Conservation (phyloP, 2,888 invertebrate genomes). For the Drosophila anceps region DNA sequence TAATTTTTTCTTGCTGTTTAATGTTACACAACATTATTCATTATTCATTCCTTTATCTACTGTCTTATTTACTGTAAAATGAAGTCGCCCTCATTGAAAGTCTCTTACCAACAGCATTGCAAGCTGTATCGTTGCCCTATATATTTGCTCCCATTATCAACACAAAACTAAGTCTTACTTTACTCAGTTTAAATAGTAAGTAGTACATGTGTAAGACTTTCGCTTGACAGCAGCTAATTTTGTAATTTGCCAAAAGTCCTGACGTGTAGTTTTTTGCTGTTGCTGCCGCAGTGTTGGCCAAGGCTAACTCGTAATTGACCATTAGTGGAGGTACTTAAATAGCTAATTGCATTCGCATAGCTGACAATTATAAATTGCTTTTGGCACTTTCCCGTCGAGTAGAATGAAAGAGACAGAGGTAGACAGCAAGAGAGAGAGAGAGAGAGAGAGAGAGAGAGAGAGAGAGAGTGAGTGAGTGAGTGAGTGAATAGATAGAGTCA, state of each 20-base stretch:
- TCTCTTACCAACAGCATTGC: neutral
- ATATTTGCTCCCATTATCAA: neutral
- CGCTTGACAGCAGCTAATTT: conserved; percentile 41
- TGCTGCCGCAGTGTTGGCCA: conserved; percentile 21
- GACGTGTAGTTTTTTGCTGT: conserved; percentile 28
- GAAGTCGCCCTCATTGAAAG: neutral
- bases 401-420: neutral
- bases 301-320: conserved; percentile 59
- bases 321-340: conserved; percentile 62
- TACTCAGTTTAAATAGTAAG: neutral
- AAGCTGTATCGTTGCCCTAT: neutral
- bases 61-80: neutral
- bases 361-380: conserved; percentile 76
- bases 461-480: neutral
- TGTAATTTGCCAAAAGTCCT: conserved; percentile 43
- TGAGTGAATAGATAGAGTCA: neutral
- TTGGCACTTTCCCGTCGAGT: conserved; percentile 36
- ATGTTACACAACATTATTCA: too few species aligned
- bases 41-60: neutral
- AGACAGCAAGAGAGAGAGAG: neutral
- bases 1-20: neutral
- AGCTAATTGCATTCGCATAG: conserved; percentile 70
- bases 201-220: conserved; percentile 10
- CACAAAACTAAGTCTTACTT: neutral
- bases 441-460: neutral